Conservation (phyloP, 2,797 vertebrate species). For the Pangasius krempfi region DNA sequence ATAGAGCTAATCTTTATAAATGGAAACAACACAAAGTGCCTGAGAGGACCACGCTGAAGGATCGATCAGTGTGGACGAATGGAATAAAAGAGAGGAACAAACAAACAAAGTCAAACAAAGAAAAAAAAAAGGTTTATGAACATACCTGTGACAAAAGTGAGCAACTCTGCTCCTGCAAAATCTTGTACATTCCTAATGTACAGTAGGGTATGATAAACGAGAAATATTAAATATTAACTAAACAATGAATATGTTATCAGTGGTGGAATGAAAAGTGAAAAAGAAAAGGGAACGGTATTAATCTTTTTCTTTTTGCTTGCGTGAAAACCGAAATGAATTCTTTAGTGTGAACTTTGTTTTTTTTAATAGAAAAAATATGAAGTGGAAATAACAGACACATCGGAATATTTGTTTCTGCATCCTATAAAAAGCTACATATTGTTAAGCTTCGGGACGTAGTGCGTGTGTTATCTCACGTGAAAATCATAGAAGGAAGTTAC, state of each 20-base stretch:
- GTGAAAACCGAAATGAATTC: background rate
- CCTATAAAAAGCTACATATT: background rate
- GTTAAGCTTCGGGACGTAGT: background rate
- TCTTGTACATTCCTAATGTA: background rate
- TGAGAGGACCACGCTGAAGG: constrained; percentile 36
- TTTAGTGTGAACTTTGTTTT: background rate
- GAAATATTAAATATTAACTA: background rate
- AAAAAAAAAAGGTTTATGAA: background rate
- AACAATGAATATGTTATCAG: background rate
- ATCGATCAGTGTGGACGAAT: constrained; percentile 26
- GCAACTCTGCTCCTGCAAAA: background rate
- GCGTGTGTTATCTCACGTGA: background rate
- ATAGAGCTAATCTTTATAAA: constrained; percentile 70
- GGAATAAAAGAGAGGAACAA: background rate
- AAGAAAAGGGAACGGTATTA: background rate
- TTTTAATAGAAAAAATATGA: background rate
- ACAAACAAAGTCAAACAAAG: too few species aligned
- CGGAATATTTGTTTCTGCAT: background rate
- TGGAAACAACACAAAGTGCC: constrained; percentile 55
- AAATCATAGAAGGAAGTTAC: background rate
- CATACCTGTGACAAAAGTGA: background rate
- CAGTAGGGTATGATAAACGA: background rate
- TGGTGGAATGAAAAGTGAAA: constrained; percentile 3
- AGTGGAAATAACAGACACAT: background rate
- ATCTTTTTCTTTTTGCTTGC: background rate